Conservation (phyloP, 2,888 invertebrate genomes). For the Cheilosia vulpina region DNA sequence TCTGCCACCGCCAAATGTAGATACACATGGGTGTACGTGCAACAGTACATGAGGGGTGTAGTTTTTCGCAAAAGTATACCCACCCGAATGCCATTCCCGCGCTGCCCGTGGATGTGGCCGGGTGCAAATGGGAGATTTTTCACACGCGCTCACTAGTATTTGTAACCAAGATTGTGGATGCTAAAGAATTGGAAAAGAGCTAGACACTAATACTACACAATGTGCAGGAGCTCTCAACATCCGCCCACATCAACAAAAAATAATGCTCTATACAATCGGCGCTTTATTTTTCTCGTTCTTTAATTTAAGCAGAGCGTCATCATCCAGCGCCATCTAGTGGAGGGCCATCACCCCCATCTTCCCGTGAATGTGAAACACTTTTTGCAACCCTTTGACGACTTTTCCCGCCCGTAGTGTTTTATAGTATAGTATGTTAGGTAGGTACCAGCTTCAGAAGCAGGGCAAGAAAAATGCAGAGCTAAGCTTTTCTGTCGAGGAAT, state of each 20-base stretch:
- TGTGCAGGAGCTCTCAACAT: conserved; percentile 55
- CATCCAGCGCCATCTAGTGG: conserved; percentile 39
- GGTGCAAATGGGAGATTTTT: conserved; percentile 56
- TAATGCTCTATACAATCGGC: conserved; percentile 46
- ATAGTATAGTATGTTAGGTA: not conserved
- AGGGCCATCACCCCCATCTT: not conserved
- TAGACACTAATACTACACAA: conserved; percentile 35
- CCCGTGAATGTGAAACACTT: not conserved
- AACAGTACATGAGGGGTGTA: conserved; percentile 29
- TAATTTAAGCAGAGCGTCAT: conserved; percentile 56
- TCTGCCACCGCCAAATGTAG: conserved; percentile 37
- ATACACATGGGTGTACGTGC: conserved; percentile 49
- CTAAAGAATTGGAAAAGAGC: conserved; percentile 50
- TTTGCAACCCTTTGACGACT: conserved; percentile 56
- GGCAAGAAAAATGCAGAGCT: conserved; percentile 65
- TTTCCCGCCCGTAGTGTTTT: conserved; percentile 3
- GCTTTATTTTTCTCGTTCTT: not conserved
- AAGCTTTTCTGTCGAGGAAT: conserved; percentile 53
- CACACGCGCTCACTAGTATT: conserved; percentile 44
- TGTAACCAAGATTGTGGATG: conserved; percentile 1
- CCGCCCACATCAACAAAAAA: conserved; percentile 69
- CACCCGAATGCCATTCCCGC: conserved; percentile 7
- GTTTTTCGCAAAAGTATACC: conserved; percentile 8
- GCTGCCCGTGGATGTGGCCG: not conserved
- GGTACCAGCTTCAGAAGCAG: conserved; percentile 1